Evolutionary conservation across 1,140 invertebrate genomes (phyloP).

Genomic region (Phenacoccus solenopsis): DNA sequence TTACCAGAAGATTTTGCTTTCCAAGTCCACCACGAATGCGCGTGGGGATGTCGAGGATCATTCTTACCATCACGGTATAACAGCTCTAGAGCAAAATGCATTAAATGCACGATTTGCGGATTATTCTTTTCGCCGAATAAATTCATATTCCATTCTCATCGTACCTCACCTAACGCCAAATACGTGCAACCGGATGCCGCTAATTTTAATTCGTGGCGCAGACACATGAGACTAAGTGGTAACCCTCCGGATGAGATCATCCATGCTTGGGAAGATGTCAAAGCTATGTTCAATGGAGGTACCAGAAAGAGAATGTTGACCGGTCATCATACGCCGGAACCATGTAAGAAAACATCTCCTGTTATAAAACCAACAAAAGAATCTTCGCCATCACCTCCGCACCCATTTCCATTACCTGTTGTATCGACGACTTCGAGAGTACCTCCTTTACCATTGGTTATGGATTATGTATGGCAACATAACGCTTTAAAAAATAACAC

Average conservation of each 20-base stretch:
- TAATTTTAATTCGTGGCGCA: slow-evolving; percentile 95
- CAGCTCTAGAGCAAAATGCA: slow-evolving; percentile 87
- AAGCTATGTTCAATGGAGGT: slow-evolving; percentile 97
- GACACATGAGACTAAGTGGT: slow-evolving; percentile 80
- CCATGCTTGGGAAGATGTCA: slow-evolving; percentile 66
- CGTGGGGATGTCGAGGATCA: slow-evolving; percentile 84
- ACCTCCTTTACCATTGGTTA: slow-evolving; percentile 42
- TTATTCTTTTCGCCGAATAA: slow-evolving; percentile 96
- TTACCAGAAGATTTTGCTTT: slow-evolving; percentile 93
- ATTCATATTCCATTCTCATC: slow-evolving; percentile 96
- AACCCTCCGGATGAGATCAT: slow-evolving; percentile 57
- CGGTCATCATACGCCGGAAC: slow-evolving; percentile 34
- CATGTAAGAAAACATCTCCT: slow-evolving; percentile 25
- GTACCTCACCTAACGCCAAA: slow-evolving; percentile 63
- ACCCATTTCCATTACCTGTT: slow-evolving; percentile 28
- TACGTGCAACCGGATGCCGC: slow-evolving; percentile 92
- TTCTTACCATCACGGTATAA: slow-evolving; percentile 89
- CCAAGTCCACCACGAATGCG: slow-evolving; percentile 85
- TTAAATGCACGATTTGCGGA: slow-evolving; percentile 82
- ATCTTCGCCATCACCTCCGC: slow-evolving; percentile 19
- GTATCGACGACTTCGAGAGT: slow-evolving; percentile 36
- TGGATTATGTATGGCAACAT: slow-evolving; percentile 53
- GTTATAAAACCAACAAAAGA: background rate
- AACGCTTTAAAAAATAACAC: slow-evolving; percentile 13
- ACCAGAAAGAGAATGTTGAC: slow-evolving; percentile 72